phyloP scores from a whole-genome alignment of 2,797 vertebrate species.

The Darevskia nairensis region DNA sequence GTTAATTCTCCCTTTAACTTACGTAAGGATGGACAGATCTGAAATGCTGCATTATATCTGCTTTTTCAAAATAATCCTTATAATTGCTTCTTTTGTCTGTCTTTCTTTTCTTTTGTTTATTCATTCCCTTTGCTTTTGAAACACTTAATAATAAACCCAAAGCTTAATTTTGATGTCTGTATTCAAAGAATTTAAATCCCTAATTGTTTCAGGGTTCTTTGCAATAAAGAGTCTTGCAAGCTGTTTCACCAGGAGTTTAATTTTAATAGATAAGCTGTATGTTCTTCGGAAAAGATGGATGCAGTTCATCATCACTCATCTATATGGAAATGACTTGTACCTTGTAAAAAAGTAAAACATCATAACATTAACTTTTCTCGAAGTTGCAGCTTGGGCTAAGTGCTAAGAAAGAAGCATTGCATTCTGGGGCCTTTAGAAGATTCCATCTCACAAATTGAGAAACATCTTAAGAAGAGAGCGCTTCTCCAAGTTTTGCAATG shows the following conservation, averaged over 20 bases:
- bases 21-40: neutral
- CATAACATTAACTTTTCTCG: constrained; percentile 11
- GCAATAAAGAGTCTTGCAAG: constrained; percentile 21
- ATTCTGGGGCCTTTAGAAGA: neutral
- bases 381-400: neutral
- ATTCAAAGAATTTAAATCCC: constrained; percentile 35
- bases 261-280: constrained; percentile 2
- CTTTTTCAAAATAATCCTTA: constrained; percentile 23
- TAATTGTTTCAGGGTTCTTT: constrained; percentile 20
- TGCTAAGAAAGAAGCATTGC: neutral
- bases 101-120: constrained; percentile 20
- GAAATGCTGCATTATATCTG: neutral
- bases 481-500: neutral
- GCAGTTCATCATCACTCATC: constrained; percentile 12
- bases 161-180: constrained; percentile 25
- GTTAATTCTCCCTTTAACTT: constrained; percentile 25
- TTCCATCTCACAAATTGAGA: neutral
- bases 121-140: constrained; percentile 7
- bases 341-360: constrained; percentile 1
- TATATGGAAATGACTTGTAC: constrained; percentile 24
- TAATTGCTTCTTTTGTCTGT: constrained; percentile 32
- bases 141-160: constrained; percentile 26
- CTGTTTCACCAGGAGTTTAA: neutral
- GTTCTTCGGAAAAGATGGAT: neutral
- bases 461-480: neutral